These are phyloP conservation scores for Pelobates fuscus DNA, from an alignment of 2,113 vertebrate genomes.

Conservation along the genomic window DNA sequence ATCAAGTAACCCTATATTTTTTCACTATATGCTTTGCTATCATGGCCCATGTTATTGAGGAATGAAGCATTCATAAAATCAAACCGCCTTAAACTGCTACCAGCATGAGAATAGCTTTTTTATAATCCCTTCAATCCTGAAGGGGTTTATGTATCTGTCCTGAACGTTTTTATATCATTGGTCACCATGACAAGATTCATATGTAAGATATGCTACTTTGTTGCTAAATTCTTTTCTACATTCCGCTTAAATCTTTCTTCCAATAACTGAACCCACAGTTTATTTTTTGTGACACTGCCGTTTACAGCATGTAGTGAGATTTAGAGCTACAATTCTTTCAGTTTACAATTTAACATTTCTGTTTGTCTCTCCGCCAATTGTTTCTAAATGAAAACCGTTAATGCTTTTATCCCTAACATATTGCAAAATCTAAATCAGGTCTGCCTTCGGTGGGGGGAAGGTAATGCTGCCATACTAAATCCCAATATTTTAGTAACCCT, in stretches of 20 bases:
- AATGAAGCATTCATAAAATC: constrained; percentile 24
- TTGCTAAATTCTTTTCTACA: constrained; percentile 37
- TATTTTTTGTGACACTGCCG: neutral
- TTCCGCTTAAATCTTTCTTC: constrained; percentile 36
- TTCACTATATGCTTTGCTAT: constrained; percentile 92
- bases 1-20: constrained; percentile 95
- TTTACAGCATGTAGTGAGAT: too few species aligned
- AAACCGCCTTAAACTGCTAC: neutral
- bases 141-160: constrained; percentile 20
- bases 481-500: neutral
- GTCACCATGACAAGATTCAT: constrained; percentile 22
- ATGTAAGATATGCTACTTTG: constrained; percentile 7
- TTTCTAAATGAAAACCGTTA: too few species aligned
- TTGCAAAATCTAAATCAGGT: too few species aligned
- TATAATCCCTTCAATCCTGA: constrained; percentile 35
- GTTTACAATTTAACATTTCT: too few species aligned
- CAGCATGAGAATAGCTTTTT: constrained; percentile 1
- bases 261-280: neutral
- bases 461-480: neutral
- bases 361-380: too few species aligned
- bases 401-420: too few species aligned
- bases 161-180: constrained; percentile 33
- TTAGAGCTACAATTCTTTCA: too few species aligned
- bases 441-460: too few species aligned
- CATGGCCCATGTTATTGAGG: constrained; percentile 75